Evolutionary conservation across 2,113 vertebrate genomes (phyloP).

Genomic region (Lampris megalopsis): DNA sequence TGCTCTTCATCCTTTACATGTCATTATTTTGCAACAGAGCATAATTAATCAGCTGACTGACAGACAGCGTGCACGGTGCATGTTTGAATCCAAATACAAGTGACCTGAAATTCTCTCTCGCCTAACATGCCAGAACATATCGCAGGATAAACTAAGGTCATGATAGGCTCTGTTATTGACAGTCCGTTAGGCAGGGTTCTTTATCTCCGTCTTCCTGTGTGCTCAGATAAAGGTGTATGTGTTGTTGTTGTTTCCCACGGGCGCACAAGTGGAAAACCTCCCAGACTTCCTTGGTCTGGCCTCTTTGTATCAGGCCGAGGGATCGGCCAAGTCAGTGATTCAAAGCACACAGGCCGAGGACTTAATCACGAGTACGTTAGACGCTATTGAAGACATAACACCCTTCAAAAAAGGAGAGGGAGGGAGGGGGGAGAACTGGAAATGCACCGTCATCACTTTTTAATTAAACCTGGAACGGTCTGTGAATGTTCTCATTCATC

Average conservation of each 20-base stretch:
- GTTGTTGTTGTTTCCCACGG: constrained; percentile 46
- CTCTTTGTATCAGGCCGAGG: constrained; percentile 44
- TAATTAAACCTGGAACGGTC: constrained; percentile 51
- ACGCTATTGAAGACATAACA: constrained; percentile 57
- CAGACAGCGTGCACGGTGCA: no score
- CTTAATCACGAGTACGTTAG: constrained; percentile 48
- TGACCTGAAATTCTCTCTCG: not conserved
- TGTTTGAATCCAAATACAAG: not conserved
- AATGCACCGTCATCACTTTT: constrained; percentile 36
- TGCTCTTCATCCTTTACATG: no score
- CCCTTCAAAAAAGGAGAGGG: constrained; percentile 34
- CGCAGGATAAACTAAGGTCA: not conserved
- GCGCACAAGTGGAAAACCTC: constrained; percentile 25
- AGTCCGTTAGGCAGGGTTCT: not conserved
- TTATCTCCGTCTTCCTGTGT: constrained; percentile 30
- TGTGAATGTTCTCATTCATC: no score
- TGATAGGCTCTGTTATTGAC: not conserved
- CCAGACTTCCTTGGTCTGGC: constrained; percentile 16
- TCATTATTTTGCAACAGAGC: no score
- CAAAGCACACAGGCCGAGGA: constrained; percentile 59
- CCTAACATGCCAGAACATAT: not conserved
- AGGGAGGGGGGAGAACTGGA: constrained; percentile 22
- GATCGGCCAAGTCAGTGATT: constrained; percentile 62
- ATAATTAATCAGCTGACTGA: no score
- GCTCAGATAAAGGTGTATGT: constrained; percentile 35